Evolutionary conservation across 1,140 invertebrate species (phyloP), one percentile per base, ranked within the genome.

Genomic region (Hydropsyche tenuis): DNA sequence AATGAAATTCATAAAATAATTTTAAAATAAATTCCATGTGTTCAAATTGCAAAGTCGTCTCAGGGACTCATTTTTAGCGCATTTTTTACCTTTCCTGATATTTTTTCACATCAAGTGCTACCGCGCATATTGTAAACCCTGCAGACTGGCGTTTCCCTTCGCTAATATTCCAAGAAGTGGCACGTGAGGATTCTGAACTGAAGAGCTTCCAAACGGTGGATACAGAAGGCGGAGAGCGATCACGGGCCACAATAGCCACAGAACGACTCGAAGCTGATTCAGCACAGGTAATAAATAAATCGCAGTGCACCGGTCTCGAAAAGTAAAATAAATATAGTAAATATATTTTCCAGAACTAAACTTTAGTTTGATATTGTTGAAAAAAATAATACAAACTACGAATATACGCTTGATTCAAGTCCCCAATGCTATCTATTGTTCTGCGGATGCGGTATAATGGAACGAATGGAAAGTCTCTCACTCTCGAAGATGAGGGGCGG

Each of bases 231-330:
- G 65, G 20, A 23, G 65, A 68, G 45, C 18, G 65, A 68, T 68
- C 22, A 48, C 56, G 48, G 23, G n/a, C 69, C 69, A 70, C 69
- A 56, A 56, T 62, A 20, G 48, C 43, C 43, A 22, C 51, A 60
- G 48, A 72, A 62, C 42, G 20, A 12, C 53, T 72, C 12, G 45
- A 37, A 46, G 60, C 48, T 72, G 73, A 75, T 75, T 75, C 70
- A 56, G 73, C 46, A 20, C 69, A 75, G 73, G 73, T 75, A 75
- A 75, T 75, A 75, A 72, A 72, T 53, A 18, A 37, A 37, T 37
- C 30, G 48, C 16, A 45, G 56, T 42, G 53, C 66, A 45, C 42
- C 18, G 20, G 16, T 42, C 45, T 48, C 30, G 30, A 37, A 37
- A 9, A 37, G 30, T 3, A 4, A 37, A 37, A 37, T 37, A 37